Base-by-base conservation (phyloP, 2,113 vertebrate genomes). In the Nipponia nippon region DNA sequence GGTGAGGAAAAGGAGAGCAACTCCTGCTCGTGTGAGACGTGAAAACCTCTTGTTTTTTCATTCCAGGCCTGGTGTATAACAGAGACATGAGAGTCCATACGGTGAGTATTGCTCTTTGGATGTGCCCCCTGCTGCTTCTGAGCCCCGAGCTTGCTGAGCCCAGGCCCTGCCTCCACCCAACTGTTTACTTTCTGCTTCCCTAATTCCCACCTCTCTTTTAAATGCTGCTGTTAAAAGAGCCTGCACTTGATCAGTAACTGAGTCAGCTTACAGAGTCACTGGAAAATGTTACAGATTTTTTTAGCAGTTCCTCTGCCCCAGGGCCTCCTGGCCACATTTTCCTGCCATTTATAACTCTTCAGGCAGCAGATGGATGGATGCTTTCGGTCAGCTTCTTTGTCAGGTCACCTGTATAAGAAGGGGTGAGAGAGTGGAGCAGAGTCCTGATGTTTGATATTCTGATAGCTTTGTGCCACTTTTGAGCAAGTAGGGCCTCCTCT, bases 31-130 rank as follows among this genome's bases (percentile, higher is more conserved):
- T 72, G 8, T 13, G 38, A 92, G n/a, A 80, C 40, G 42, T 30
- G 17, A 91, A 95, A 80, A 72, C 40, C 18, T 86, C 25, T 56
- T 63, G 40, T 53, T 93, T 96, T 91, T 90, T 23, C 15, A 18
- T 85, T 90, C 9, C 87, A 98, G 98, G 98, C 11, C n/a, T 98
- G 95, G 86, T 96, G 13, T 96, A 97, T 81, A 98, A 97, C 94
- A 97, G 98, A 91, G 98, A 98, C 91, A 66, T 90, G 59, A 98
- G 98, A 94, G 59, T 94, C 44, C 7, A 9, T 5, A 47, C 0
- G 96, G 98, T 98, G 83, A 98, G 98, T 53, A 44, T 36, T 93
- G 16, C 71, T 19, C 6, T 94, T 95, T 50, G 56, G 42, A 38
- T 0, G 0, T 42, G n/a, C 6, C 59, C 67, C 65, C 63, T 66